Base-by-base conservation (phyloP, 2,113 vertebrate species). In the Alosa alosa region DNA sequence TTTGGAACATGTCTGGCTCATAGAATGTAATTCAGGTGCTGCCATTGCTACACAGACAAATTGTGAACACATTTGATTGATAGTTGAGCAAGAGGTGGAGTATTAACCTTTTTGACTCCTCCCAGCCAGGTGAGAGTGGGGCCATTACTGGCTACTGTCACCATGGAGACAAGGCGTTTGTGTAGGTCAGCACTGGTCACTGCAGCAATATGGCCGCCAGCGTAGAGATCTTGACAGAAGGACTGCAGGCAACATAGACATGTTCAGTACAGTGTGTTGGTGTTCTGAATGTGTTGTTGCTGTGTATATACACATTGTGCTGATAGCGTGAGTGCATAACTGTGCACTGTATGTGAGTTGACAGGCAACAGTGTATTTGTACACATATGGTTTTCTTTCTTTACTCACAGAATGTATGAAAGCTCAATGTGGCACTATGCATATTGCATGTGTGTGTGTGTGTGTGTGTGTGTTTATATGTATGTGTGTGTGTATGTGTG, bases 91-190 rank as follows among this genome's bases (percentile, higher is more conserved):
- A 25, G 64, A 72, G 9, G 64, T 13, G 9, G 64, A 13, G 3
- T 72, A 36, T 11, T 36, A 11, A 87, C 94, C 92, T 92, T 89
- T 78, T 94, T 83, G 0, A 18, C 90, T 64, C 84, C 94, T 68
- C 94, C 94, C 13, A 95, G 83, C 94, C 94, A 95, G 82, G 93
- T 95, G 78, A 92, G 18, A 55, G 88, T 88, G 0, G 92, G 92
- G 41, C 52, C 89, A 0, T 20, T 90, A 22, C 86, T 50, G 9
- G 87, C 89, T 4, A 84, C 86, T 50, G 90, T 94, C 57, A 94
- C 93, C 91, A 95, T 87, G 81, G 91, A 89, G 81, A 92, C 92
- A 13, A 95, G 88, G 15, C 78, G 87, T 75, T 86, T 90, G 83
- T 94, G 94, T 84, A 95, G 87, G 47, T 93, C 89, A 0, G 22